A percentile compares a stretch with the other conserved stretches of the same genome.
Evolutionary conservation across 2,113 vertebrate species (phyloP).

Genomic region (Amblyornis subalaris): DNA sequence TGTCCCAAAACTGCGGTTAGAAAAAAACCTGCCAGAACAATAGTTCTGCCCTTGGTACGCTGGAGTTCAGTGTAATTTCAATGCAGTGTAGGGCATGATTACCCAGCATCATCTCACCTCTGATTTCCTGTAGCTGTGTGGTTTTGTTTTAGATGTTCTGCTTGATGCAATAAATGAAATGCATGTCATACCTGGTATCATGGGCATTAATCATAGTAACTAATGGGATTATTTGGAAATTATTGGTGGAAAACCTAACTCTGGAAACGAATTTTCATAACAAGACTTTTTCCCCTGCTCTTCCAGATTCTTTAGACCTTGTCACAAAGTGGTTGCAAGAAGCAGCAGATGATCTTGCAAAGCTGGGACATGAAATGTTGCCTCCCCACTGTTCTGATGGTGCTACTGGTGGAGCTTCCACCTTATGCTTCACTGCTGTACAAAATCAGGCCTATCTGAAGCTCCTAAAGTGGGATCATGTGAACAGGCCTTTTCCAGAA

Average conservation of each 20-base stretch:
- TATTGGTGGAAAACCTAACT: not conserved
- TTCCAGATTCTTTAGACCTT: slow-evolving; percentile 88
- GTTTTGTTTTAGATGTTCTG: not conserved
- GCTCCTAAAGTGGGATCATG: slow-evolving; percentile 89
- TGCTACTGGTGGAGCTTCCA: slow-evolving; percentile 18
- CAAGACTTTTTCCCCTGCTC: not conserved
- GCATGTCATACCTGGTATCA: not conserved
- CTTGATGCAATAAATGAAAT: slow-evolving; percentile 1
- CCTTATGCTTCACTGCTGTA: slow-evolving; percentile 60
- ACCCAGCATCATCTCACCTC: not conserved
- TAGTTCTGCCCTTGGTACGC: not conserved
- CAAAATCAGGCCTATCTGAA: slow-evolving; percentile 89
- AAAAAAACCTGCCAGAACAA: not conserved
- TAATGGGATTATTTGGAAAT: not conserved
- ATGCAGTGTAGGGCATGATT: not conserved
- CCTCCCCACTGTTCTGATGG: not conserved
- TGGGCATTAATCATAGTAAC: not conserved
- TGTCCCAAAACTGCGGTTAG: not conserved
- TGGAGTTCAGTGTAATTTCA: not conserved
- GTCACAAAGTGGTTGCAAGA: slow-evolving; percentile 90
- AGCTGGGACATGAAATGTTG: slow-evolving; percentile 22
- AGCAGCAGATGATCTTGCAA: slow-evolving; percentile 72
- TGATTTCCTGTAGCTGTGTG: not conserved
- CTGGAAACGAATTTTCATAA: not conserved
- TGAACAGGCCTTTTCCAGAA: slow-evolving; percentile 87